These are phyloP conservation scores for Diorhabda carinulata DNA, from an alignment of 1,140 invertebrate genomes.

Conservation along the genomic window DNA sequence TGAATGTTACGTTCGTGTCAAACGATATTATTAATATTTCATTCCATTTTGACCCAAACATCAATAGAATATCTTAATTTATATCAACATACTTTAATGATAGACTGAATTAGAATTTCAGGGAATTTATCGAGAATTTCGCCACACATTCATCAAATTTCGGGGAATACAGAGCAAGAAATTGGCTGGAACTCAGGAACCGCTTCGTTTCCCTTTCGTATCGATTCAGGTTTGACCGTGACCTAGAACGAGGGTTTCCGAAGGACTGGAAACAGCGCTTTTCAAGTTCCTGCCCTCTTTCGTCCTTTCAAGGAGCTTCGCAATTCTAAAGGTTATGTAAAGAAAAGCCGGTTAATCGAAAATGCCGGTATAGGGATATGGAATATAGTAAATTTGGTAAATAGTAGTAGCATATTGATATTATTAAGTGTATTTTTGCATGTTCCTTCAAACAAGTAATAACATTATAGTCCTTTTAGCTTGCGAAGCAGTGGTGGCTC, in stretches of 20 bases:
- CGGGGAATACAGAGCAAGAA: neutral
- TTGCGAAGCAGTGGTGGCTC: no score
- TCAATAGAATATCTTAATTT: no score
- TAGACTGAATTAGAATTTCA: no score
- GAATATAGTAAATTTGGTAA: no score
- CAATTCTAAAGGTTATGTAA: neutral
- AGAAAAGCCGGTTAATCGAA: neutral
- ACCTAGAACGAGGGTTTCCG: neutral
- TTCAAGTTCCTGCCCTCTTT: slow-evolving; percentile 1
- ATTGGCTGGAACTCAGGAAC: neutral
- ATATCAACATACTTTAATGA: no score
- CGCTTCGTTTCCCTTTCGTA: neutral
- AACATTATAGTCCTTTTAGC: no score
- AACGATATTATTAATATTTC: no score
- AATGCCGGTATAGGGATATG: neutral
- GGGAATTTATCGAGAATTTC: neutral
- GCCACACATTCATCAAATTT: neutral
- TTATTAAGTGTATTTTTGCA: no score
- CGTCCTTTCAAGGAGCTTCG: neutral
- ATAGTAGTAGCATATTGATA: no score
- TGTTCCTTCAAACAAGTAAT: no score
- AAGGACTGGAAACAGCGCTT: neutral
- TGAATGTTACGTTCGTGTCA: no score
- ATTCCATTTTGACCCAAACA: no score
- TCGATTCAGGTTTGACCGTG: neutral